phyloP scores from a whole-genome alignment of 2,797 vertebrate species.

The Arnoldichthys spilopterus region DNA sequence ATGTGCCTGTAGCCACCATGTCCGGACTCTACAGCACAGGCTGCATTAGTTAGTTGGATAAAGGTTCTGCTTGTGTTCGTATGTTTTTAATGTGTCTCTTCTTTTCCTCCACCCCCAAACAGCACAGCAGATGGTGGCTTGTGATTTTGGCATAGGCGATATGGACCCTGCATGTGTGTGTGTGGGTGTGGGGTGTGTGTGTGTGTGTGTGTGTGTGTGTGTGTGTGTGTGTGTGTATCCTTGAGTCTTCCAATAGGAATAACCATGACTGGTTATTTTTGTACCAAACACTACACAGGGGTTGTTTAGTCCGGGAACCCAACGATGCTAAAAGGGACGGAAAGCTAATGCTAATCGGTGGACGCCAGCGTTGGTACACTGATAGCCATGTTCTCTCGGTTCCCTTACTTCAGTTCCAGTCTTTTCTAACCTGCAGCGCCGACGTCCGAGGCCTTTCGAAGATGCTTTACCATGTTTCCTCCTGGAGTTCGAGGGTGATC shows the following conservation, averaged over 20 bases:
- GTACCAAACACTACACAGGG: constrained; percentile 27
- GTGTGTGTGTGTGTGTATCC: not conserved
- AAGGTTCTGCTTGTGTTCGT: not conserved
- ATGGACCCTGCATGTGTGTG: constrained; percentile 7
- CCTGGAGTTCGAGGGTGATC: constrained; percentile 43
- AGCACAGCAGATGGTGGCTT: constrained; percentile 14
- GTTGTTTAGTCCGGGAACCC: not conserved
- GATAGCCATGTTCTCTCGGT: too few relatives aligned
- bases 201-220: constrained; percentile 22
- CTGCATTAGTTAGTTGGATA: not conserved
- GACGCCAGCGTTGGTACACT: not conserved
- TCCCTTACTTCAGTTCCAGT: too few relatives aligned
- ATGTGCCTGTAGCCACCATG: not conserved
- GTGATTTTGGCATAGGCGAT: not conserved
- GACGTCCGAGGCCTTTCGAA: constrained; percentile 42
- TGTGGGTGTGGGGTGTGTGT: too few relatives aligned
- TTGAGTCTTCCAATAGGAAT: constrained; percentile 59
- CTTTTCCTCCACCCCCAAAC: not conserved
- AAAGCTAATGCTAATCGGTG: not conserved
- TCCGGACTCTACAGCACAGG: not conserved
- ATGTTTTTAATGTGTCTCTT: not conserved
- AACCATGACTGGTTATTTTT: constrained; percentile 45
- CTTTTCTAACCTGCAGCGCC: constrained; percentile 56
- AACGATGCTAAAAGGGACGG: too few relatives aligned
- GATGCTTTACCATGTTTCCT: constrained; percentile 57